Evolutionary conservation across 2,113 vertebrate genomes (phyloP).

Genomic region (Rhea pennata): DNA sequence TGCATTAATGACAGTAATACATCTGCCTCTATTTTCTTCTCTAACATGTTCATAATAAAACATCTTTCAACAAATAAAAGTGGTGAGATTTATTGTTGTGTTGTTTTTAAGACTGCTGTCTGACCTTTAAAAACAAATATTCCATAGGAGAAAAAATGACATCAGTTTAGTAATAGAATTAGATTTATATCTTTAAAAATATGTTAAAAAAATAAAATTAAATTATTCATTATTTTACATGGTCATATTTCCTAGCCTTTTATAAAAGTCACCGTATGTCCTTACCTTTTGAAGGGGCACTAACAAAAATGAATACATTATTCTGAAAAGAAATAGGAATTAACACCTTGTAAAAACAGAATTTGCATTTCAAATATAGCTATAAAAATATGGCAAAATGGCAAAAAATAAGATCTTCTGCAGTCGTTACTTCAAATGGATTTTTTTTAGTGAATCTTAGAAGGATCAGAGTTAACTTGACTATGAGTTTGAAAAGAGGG

Average conservation of each 20-base stretch:
- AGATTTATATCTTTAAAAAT: background rate
- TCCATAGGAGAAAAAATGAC: background rate
- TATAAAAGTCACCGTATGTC: background rate
- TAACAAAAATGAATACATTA: background rate
- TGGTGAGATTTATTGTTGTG: background rate
- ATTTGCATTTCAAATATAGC: background rate
- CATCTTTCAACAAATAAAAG: slow-evolving; percentile 1
- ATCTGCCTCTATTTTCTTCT: background rate
- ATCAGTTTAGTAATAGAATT: background rate
- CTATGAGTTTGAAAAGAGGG: background rate
- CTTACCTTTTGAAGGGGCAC: accelerated
- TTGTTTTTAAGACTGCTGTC: background rate
- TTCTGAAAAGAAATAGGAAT: background rate
- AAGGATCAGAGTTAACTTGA: background rate
- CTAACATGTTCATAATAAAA: background rate
- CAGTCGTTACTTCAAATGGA: background rate
- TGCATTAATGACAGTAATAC: background rate
- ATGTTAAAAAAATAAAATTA: background rate
- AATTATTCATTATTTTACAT: background rate
- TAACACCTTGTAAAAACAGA: background rate
- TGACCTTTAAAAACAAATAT: background rate
- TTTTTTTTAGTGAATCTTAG: background rate
- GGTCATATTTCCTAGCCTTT: background rate
- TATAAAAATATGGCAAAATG: background rate
- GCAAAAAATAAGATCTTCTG: background rate